Conservation (phyloP, 2,797 vertebrate genomes). For the Amniataba percoides region DNA sequence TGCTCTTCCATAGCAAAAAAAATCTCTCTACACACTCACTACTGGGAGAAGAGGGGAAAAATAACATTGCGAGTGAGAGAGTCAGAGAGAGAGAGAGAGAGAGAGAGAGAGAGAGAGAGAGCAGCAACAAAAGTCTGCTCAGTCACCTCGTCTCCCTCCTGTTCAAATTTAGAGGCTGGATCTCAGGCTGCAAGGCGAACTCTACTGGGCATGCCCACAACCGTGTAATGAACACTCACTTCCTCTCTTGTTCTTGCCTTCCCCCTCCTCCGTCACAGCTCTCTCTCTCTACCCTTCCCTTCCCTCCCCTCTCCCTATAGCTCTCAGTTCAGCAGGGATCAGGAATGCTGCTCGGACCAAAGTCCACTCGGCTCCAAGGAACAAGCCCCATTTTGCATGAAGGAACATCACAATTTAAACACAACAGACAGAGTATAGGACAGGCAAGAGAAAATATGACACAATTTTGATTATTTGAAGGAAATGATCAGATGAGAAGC, state of each 20-base stretch:
- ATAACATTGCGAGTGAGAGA: conserved; percentile 39
- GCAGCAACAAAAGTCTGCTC: conserved; percentile 74
- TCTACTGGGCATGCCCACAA: conserved; percentile 85
- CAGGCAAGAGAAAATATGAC: not conserved
- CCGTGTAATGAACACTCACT: conserved; percentile 80
- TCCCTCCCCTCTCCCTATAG: conserved; percentile 57
- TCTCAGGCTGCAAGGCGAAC: conserved; percentile 72
- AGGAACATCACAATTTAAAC: conserved; percentile 49
- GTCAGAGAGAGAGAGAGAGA: conserved; percentile 34
- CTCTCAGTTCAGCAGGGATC: conserved; percentile 86
- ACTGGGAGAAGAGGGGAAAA: conserved; percentile 40
- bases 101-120: conserved; percentile 33
- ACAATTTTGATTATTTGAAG: not conserved
- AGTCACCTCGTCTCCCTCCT: conserved; percentile 77
- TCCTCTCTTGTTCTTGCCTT: conserved; percentile 78
- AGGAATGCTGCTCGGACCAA: conserved; percentile 85
- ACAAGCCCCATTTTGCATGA: conserved; percentile 75
- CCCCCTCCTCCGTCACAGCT: conserved; percentile 51
- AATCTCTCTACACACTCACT: conserved; percentile 44
- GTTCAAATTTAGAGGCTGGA: conserved; percentile 85
- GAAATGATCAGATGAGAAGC: not conserved
- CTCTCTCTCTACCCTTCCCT: conserved; percentile 28
- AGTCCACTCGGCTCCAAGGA: conserved; percentile 82
- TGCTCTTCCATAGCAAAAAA: conserved; percentile 58
- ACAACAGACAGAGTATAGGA: not conserved